Evolutionary conservation across 2,888 invertebrate genomes (phyloP).

Genomic region (Glyphotaelius pellucidus): DNA sequence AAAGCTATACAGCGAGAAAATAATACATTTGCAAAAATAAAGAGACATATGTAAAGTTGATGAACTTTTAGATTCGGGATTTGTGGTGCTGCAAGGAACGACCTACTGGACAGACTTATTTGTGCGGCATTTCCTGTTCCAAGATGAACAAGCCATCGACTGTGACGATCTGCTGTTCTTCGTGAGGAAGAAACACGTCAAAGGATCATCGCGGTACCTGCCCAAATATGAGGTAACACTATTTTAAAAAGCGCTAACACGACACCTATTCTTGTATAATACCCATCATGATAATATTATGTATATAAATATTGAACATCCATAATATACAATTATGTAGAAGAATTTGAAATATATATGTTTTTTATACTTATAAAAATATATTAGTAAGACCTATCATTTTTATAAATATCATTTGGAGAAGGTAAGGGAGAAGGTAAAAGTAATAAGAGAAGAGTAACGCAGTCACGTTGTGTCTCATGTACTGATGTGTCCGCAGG

Average conservation of each 20-base stretch:
- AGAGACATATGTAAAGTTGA: slow-evolving; percentile 5
- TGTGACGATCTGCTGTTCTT: slow-evolving; percentile 97
- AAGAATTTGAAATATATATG: slow-evolving; percentile 30
- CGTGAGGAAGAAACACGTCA: slow-evolving; percentile 94
- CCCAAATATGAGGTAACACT: slow-evolving; percentile 91
- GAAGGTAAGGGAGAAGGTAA: no score
- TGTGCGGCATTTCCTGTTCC: slow-evolving; percentile 94
- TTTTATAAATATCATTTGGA: slow-evolving; percentile 32
- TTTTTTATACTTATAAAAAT: slow-evolving; percentile 53
- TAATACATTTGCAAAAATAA: slow-evolving; percentile 4
- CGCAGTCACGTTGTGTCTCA: neutral
- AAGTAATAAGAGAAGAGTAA: neutral
- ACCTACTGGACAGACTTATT: slow-evolving; percentile 98
- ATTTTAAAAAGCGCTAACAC: slow-evolving; percentile 65
- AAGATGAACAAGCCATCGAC: slow-evolving; percentile 92
- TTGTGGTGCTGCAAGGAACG: slow-evolving; percentile 94
- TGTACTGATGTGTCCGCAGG: neutral
- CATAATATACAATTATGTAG: slow-evolving; percentile 46
- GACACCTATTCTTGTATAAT: slow-evolving; percentile 57
- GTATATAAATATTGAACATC: slow-evolving; percentile 52
- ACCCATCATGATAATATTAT: slow-evolving; percentile 55
- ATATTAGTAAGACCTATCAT: slow-evolving; percentile 42
- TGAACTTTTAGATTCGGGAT: slow-evolving; percentile 86
- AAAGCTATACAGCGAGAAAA: neutral
- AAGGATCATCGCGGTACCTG: slow-evolving; percentile 90